Base-by-base conservation (phyloP, 1,140 invertebrate species). In the Calephelis virginiensis region DNA sequence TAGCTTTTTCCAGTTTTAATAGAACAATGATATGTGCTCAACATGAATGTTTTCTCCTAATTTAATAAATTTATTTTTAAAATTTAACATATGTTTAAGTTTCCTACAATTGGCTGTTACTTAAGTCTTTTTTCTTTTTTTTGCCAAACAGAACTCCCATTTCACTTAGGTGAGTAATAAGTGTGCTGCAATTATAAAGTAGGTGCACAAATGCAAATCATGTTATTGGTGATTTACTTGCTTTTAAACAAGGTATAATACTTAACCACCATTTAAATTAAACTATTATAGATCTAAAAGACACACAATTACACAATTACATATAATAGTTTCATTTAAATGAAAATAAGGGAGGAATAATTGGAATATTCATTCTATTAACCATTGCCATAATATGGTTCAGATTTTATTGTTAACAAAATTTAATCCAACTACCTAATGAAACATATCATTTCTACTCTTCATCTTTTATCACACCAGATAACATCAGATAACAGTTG, bases 81-180 rank as follows among this genome's bases (percentile, higher is more conserved):
- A 65, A 37, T 38, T 63, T 64, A n/a, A 53, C 37, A 40, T 46
- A 38, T 14, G 56, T 46, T 17, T n/a, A 13, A 11, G 14, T 47
- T 49, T 50, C 11, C 37, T 28, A 13, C 8, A 49, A 45, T 63
- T 47, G 43, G n/a, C 40, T 43, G 40, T 67, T 61, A 63, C 10
- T 70, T 13, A 63, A 50, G 43, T 47, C 50, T 67, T 59, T 62
- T 85, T 80, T 85, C 81, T 91, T 74, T 88, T n/a, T 89, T 91
- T 90, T 87, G 90, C 83, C 80, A 82, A 87, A 92, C 92, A 94
- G 93, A 94, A 92, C 92, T 93, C 87, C 93, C 93, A 78, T 94
- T 94, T 81, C 93, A 93, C 85, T 91, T 94, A 76, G 93, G 93
- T 94, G 91, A 94, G 93, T 93, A 86, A 72, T 84, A 78, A 73